phyloP scores from a whole-genome alignment of 2,113 vertebrate species.

The Hyperoodon ampullatus region DNA sequence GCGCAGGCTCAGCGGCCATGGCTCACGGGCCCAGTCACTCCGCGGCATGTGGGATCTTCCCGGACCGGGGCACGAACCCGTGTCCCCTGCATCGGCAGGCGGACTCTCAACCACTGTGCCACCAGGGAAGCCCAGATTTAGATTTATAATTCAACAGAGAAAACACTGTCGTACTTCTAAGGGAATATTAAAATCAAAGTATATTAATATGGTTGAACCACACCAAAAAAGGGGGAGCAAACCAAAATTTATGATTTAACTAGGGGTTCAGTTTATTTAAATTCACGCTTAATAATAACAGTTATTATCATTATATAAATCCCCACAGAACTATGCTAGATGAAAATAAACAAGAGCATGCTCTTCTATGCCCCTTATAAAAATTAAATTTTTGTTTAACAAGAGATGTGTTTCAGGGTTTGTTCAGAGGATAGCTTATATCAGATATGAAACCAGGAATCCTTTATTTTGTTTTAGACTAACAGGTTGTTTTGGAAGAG shows the following conservation, averaged over 20 bases:
- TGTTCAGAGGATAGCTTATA: neutral
- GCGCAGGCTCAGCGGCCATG: no score
- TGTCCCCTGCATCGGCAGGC: no score
- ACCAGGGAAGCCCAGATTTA: neutral
- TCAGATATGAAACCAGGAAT: constrained; percentile 7
- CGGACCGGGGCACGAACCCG: no score
- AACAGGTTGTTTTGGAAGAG: neutral
- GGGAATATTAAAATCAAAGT: neutral
- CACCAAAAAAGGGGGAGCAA: neutral
- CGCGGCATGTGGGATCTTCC: no score
- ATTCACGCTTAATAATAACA: neutral
- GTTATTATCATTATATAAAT: neutral
- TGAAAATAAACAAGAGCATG: neutral
- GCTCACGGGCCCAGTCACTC: no score
- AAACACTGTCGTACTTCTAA: neutral
- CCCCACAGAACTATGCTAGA: neutral
- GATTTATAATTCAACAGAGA: neutral
- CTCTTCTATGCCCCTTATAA: neutral
- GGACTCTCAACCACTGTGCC: no score
- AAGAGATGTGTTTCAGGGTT: neutral
- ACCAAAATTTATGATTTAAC: neutral
- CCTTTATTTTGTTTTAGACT: neutral
- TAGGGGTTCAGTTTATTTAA: neutral
- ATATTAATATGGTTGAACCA: neutral
- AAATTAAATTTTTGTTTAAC: neutral